These are phyloP conservation scores for Herminia tarsipennalis DNA, from an alignment of 2,888 invertebrate species.

Conservation along the genomic window DNA sequence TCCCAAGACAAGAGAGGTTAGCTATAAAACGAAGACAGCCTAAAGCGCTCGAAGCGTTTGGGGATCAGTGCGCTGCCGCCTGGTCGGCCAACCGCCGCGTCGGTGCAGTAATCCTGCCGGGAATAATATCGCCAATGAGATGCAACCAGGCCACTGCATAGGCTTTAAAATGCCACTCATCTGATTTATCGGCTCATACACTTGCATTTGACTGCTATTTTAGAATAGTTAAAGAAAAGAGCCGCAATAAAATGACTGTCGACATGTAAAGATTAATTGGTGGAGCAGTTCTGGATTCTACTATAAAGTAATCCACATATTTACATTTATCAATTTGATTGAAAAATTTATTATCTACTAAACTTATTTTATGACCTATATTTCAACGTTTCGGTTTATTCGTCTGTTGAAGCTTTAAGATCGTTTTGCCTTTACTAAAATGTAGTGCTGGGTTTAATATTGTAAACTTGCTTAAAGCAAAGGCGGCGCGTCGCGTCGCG, in stretches of 20 bases:
- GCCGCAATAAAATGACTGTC: constrained; percentile 27
- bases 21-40: constrained; percentile 13
- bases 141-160: constrained; percentile 1
- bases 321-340: constrained; percentile 35
- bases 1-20: constrained; percentile 13
- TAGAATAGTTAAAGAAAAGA: neutral
- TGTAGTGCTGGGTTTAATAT: constrained; percentile 5
- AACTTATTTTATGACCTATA: constrained; percentile 39
- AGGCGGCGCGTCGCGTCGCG: constrained; percentile 1
- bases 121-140: constrained; percentile 7
- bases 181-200: constrained; percentile 20
- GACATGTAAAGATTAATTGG: constrained; percentile 35
- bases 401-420: constrained; percentile 19
- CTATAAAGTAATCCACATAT: constrained; percentile 28
- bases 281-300: constrained; percentile 22
- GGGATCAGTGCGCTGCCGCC: constrained; percentile 8
- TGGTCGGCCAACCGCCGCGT: too few relatives aligned
- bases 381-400: constrained; percentile 31
- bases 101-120: too few relatives aligned
- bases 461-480: too few relatives aligned
- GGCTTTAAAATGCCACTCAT: constrained; percentile 12
- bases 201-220: too few relatives aligned
- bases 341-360: constrained; percentile 35
- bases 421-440: constrained; percentile 16
- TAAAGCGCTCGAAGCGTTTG: too few relatives aligned